Conservation (phyloP, 2,888 invertebrate genomes). For the Heteropelma amictum region DNA sequence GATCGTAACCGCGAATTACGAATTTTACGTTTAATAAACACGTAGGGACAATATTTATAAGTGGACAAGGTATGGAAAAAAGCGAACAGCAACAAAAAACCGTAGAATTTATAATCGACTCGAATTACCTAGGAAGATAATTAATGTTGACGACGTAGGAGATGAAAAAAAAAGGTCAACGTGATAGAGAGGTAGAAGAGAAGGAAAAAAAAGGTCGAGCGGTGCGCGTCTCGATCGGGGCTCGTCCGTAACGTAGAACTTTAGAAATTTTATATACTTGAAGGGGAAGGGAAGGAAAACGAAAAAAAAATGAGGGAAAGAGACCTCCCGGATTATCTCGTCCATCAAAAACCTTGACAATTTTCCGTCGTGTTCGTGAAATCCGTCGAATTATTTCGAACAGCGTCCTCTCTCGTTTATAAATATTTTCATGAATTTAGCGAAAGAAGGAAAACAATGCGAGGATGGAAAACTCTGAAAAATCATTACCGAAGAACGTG, state of each 20-base stretch:
- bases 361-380: slow-evolving; percentile 35
- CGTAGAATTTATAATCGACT: slow-evolving; percentile 39
- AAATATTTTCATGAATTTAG: slow-evolving; percentile 25
- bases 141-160: slow-evolving; percentile 37
- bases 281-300: background rate
- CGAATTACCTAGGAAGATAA: slow-evolving; percentile 29
- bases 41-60: slow-evolving; percentile 52
- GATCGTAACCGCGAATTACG: slow-evolving; percentile 18
- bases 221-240: slow-evolving; percentile 35
- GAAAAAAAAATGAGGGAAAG: slow-evolving; percentile 24
- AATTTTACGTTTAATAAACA: slow-evolving; percentile 36
- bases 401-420: slow-evolving; percentile 19
- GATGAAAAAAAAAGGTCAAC: slow-evolving; percentile 28
- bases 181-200: slow-evolving; percentile 28
- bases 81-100: slow-evolving; percentile 25
- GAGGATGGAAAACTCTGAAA: background rate
- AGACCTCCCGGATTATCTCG: slow-evolving; percentile 47
- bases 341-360: slow-evolving; percentile 41
- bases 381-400: slow-evolving; percentile 45
- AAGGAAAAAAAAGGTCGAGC: slow-evolving; percentile 26
- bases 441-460: slow-evolving; percentile 4
- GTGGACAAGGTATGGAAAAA: slow-evolving; percentile 1
- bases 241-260: slow-evolving; percentile 53
- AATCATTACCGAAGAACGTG: background rate
- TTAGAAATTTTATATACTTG: slow-evolving; percentile 54